phyloP scores from a whole-genome alignment of 2,888 invertebrate species.

The Thumatha senex region DNA sequence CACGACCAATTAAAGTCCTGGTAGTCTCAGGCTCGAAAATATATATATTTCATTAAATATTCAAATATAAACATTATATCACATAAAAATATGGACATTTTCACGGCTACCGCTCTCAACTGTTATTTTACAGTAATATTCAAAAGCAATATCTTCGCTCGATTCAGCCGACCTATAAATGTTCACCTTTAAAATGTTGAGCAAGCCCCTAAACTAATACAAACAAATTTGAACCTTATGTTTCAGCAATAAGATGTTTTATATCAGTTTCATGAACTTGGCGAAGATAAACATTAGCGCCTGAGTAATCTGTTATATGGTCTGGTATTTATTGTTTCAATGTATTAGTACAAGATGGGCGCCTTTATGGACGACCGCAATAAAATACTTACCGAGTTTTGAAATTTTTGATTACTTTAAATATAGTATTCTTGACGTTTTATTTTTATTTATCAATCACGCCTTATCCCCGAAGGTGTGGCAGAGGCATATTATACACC shows the following conservation, averaged over 20 bases:
- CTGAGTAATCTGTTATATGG: conserved; percentile 44
- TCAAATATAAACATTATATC: conserved; percentile 25
- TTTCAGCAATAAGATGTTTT: neutral
- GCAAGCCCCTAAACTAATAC: conserved; percentile 10
- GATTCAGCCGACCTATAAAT: conserved; percentile 43
- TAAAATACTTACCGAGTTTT: conserved; percentile 12
- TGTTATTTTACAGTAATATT: conserved; percentile 48
- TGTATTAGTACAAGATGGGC: conserved; percentile 27
- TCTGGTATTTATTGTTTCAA: conserved; percentile 41
- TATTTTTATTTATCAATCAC: too few relatives aligned
- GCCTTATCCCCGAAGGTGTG: too few relatives aligned
- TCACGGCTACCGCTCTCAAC: conserved; percentile 35
- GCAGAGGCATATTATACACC: too few relatives aligned
- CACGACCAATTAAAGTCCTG: too few relatives aligned
- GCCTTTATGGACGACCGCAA: conserved; percentile 13
- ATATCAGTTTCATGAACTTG: conserved; percentile 12
- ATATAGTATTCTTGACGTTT: too few relatives aligned
- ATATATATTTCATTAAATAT: too few relatives aligned
- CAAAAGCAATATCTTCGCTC: conserved; percentile 45
- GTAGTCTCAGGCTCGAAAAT: too few relatives aligned
- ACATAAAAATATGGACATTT: conserved; percentile 28
- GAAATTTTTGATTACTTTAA: too few relatives aligned
- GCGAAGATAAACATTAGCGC: conserved; percentile 41
- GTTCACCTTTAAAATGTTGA: conserved; percentile 52
- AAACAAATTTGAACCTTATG: conserved; percentile 21